These are phyloP conservation scores for Helicorthomorpha holstii DNA, from an alignment of 1,140 invertebrate genomes.

Conservation along the genomic window DNA sequence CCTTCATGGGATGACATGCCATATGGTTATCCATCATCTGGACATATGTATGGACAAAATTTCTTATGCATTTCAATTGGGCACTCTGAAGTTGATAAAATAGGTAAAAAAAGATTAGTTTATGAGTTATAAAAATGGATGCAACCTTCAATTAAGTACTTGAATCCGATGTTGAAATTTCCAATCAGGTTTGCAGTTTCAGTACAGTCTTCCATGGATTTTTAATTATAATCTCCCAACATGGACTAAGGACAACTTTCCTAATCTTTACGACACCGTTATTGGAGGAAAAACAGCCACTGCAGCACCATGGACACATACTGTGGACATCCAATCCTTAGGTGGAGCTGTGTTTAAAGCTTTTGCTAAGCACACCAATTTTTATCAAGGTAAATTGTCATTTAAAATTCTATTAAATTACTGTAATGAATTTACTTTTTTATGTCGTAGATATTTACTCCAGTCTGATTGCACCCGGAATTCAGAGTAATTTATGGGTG, in stretches of 20 bases:
- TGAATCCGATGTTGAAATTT: neutral
- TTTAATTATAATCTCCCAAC: constrained; percentile 40
- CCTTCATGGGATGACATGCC: constrained; percentile 36
- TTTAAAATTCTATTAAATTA: neutral
- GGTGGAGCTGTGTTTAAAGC: constrained; percentile 42
- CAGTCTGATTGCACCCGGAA: constrained; percentile 53
- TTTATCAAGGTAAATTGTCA: constrained; percentile 29
- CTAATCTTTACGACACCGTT: constrained; percentile 29
- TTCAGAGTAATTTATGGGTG: constrained; percentile 50
- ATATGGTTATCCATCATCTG: constrained; percentile 58
- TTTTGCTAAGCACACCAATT: constrained; percentile 60
- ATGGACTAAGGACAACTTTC: constrained; percentile 30
- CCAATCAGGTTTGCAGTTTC: constrained; percentile 35
- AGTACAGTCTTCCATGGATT: constrained; percentile 55
- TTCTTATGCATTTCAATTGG: constrained; percentile 65
- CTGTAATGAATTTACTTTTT: neutral
- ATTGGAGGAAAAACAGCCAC: constrained; percentile 17
- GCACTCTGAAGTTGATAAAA: constrained; percentile 40
- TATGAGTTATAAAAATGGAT: neutral
- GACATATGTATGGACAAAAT: constrained; percentile 59
- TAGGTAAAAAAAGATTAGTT: constrained; percentile 36
- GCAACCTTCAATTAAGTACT: neutral
- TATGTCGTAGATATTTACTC: constrained; percentile 54
- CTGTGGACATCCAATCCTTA: constrained; percentile 22
- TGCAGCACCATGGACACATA: constrained; percentile 30